Percentiles rank a stretch among this genome's conserved stretches.
phyloP scores from a whole-genome alignment of 2,797 vertebrate genomes.

The Gallinago solitaria region DNA sequence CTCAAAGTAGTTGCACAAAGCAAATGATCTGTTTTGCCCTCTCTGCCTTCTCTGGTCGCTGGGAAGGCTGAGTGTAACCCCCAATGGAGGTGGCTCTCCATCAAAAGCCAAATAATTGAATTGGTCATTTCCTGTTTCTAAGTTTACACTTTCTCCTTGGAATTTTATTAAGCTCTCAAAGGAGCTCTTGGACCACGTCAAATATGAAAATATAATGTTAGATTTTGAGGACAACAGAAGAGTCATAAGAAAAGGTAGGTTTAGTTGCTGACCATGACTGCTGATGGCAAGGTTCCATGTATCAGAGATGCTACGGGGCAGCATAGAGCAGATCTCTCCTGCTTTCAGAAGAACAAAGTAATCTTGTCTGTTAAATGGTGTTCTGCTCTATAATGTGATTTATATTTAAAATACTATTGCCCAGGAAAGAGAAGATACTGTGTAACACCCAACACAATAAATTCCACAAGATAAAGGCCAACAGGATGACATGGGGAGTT shows the following conservation, averaged over 20 bases:
- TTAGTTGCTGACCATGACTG: not conserved
- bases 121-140: constrained; percentile 56
- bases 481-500: accelerated
- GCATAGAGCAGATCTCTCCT: not conserved
- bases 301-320: not conserved
- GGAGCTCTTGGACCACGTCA: not conserved
- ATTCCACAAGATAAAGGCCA: not conserved
- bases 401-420: not conserved
- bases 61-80: constrained; percentile 12
- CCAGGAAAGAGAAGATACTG: not conserved
- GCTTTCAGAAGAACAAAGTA: not conserved
- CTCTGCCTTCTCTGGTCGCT: not conserved
- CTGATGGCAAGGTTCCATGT: not conserved
- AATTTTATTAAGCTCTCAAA: not conserved
- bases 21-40: not conserved
- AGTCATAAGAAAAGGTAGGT: not conserved
- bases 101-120: constrained; percentile 48
- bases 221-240: not conserved
- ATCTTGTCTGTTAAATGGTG: not conserved
- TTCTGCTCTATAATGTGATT: not conserved
- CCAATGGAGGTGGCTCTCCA: constrained; percentile 29
- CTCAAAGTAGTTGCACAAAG: not conserved
- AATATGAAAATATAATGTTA: not conserved
- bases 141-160: constrained; percentile 12
- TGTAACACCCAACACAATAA: not conserved